phyloP scores from a whole-genome alignment of 2,888 invertebrate genomes.

The Lithophane leautieri region DNA sequence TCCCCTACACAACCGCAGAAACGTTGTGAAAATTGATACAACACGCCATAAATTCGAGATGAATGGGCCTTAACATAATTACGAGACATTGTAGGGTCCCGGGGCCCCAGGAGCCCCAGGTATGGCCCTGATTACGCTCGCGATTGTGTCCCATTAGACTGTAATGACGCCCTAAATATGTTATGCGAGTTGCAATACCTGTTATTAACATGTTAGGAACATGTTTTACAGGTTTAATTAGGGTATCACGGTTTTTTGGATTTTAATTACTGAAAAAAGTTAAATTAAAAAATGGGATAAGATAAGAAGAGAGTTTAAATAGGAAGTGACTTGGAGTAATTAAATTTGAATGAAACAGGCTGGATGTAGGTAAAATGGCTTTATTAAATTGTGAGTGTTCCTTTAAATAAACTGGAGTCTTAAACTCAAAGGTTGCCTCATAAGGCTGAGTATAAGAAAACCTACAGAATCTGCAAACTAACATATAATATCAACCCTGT shows the following conservation, averaged over 20 bases:
- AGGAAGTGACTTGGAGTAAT: constrained; percentile 17
- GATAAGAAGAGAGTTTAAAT: constrained; percentile 21
- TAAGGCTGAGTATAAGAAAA: background rate
- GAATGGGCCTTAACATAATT: constrained; percentile 61
- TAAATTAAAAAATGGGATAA: constrained; percentile 3
- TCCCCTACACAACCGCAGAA: constrained; percentile 43
- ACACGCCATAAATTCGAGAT: constrained; percentile 57
- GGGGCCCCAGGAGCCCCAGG: constrained; percentile 59
- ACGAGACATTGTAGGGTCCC: constrained; percentile 65
- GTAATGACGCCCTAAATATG: constrained; percentile 52
- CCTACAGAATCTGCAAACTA: background rate
- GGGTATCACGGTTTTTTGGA: constrained; percentile 12
- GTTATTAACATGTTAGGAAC: constrained; percentile 46
- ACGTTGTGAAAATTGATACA: constrained; percentile 65
- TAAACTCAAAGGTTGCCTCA: background rate
- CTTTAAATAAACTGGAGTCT: background rate
- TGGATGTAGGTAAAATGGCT: constrained; percentile 5
- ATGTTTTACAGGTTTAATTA: constrained; percentile 41
- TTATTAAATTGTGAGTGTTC: background rate
- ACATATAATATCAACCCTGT: too few relatives aligned
- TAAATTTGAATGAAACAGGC: constrained; percentile 2
- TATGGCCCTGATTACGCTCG: constrained; percentile 67
- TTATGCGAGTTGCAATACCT: constrained; percentile 39
- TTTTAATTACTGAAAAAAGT: constrained; percentile 30
- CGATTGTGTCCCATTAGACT: constrained; percentile 64